Conservation (phyloP, 2,888 invertebrate genomes). For the Resseliella maxima region DNA sequence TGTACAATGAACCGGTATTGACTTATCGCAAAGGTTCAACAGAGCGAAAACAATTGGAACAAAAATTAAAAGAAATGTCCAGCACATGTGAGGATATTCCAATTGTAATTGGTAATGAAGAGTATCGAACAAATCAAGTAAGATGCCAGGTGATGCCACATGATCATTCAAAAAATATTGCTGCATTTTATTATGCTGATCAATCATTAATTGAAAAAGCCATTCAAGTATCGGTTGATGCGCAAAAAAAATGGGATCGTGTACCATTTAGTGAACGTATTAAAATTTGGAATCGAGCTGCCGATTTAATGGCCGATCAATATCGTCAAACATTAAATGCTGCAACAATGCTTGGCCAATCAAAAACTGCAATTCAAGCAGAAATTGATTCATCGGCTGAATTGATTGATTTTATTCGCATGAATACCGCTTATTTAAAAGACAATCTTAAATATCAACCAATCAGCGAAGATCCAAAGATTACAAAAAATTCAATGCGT, state of each 20-base stretch:
- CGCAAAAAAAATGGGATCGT: conserved; percentile 90
- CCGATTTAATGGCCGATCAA: conserved; percentile 87
- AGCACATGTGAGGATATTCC: conserved; percentile 85
- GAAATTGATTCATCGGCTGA: conserved; percentile 98
- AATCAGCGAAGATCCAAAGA: conserved; percentile 80
- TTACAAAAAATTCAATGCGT: conserved; percentile 84
- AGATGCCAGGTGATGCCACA: conserved; percentile 90
- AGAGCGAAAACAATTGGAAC: conserved; percentile 80
- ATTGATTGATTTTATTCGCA: conserved; percentile 91
- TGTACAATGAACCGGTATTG: conserved; percentile 84
- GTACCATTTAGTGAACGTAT: conserved; percentile 84
- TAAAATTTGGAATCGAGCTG: conserved; percentile 87
- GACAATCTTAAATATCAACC: conserved; percentile 91
- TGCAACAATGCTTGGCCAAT: conserved; percentile 96
- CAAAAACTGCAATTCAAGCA: conserved; percentile 95
- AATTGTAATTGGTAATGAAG: conserved; percentile 94
- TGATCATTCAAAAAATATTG: conserved; percentile 86
- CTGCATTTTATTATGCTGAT: conserved; percentile 93
- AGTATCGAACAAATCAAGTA: conserved; percentile 79
- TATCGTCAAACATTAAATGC: conserved; percentile 92
- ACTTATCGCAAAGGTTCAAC: conserved; percentile 84
- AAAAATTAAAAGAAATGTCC: conserved; percentile 75
- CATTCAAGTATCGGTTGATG: conserved; percentile 81
- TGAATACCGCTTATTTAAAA: conserved; percentile 84
- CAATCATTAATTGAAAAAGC: conserved; percentile 85